A percentile compares a stretch with the other conserved stretches of the same genome.
Conservation (phyloP, 2,888 invertebrate species). For the Antitype chi region DNA sequence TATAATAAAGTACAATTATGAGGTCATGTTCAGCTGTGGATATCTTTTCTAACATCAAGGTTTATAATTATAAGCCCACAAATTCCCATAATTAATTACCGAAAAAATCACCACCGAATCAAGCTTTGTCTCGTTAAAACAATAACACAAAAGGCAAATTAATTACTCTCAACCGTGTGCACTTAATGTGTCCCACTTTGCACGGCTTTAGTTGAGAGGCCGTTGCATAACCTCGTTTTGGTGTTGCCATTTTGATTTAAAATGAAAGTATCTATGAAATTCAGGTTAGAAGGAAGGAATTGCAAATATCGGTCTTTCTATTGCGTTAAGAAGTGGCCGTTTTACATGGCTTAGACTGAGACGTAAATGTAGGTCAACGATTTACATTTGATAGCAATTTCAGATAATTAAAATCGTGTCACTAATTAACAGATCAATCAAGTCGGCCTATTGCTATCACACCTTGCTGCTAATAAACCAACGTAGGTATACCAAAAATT, state of each 20-base stretch:
- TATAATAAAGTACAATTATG: background rate
- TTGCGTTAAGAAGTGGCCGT: background rate
- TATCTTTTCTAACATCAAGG: background rate
- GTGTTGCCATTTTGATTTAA: conserved; percentile 10
- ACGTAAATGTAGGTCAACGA: background rate
- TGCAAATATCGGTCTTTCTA: conserved; percentile 27
- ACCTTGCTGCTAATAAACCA: background rate
- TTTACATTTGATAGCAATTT: background rate
- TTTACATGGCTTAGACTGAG: background rate
- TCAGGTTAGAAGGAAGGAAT: conserved; percentile 44
- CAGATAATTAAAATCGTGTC: background rate
- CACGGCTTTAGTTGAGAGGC: conserved; percentile 23
- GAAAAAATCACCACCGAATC: conserved; percentile 10
- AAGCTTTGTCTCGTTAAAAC: conserved; percentile 37
- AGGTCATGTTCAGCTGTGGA: background rate
- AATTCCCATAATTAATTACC: conserved; percentile 8
- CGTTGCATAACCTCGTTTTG: conserved; percentile 44
- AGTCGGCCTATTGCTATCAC: no score
- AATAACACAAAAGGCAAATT: conserved; percentile 49
- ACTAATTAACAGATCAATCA: background rate
- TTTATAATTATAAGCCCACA: background rate
- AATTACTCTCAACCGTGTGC: conserved; percentile 50
- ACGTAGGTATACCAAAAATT: background rate
- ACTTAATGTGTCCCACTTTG: conserved; percentile 40
- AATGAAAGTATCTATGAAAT: conserved; percentile 32